These are phyloP conservation scores for Emydocephalus ijimae DNA, from an alignment of 2,113 vertebrate species.

Conservation along the genomic window DNA sequence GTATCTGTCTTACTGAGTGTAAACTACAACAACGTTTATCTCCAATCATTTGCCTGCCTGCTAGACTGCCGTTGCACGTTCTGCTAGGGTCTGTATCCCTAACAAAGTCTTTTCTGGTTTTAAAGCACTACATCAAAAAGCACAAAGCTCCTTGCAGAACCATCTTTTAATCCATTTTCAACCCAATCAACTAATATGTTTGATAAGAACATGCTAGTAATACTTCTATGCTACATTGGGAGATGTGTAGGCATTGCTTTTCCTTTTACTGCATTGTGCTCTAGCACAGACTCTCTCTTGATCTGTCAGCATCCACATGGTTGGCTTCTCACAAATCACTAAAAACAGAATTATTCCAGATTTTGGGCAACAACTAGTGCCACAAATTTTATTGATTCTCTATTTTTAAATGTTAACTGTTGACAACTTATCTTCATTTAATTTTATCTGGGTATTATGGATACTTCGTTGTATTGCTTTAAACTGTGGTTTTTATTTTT, in stretches of 20 bases:
- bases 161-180: neutral
- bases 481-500: neutral
- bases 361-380: neutral
- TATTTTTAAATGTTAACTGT: neutral
- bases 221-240: neutral
- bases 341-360: neutral
- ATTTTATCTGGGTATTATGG: neutral
- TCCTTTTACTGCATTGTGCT: neutral
- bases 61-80: too few species aligned
- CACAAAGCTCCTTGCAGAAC: neutral
- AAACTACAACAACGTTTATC: too few species aligned
- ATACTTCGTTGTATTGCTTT: neutral
- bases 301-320: neutral
- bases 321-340: neutral
- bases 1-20: too few species aligned
- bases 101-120: neutral
- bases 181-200: neutral
- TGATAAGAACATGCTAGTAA: neutral
- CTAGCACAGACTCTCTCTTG: neutral
- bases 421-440: neutral
- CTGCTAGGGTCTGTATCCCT: too few species aligned
- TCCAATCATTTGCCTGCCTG: too few species aligned
- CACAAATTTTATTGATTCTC: neutral
- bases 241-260: too few species aligned
- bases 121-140: neutral